phyloP scores from a whole-genome alignment of 2,888 invertebrate species.

The Adelphocoris suturalis region DNA sequence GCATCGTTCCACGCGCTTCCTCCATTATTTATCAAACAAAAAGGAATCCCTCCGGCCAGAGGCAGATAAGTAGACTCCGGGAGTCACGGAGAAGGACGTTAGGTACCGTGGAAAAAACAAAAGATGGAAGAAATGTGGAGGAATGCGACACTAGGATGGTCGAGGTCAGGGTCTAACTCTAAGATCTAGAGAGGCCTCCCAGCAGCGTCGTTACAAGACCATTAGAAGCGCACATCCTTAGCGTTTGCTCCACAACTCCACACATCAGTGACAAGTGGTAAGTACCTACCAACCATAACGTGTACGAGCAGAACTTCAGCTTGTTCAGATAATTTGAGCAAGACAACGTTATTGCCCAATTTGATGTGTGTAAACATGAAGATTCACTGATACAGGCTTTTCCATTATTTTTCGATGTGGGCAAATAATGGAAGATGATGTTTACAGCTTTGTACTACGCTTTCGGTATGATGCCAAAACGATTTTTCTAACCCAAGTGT shows the following conservation, averaged over 20 bases:
- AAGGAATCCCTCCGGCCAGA: not conserved
- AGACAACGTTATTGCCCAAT: no score
- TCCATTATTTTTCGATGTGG: no score
- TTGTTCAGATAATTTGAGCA: no score
- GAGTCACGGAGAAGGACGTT: constrained; percentile 32
- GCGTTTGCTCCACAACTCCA: not conserved
- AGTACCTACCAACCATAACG: no score
- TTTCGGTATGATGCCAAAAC: no score
- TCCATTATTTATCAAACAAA: constrained; percentile 3
- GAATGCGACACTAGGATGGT: constrained; percentile 3
- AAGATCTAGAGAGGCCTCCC: not conserved
- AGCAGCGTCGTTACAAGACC: not conserved
- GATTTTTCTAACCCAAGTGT: no score
- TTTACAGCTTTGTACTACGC: no score
- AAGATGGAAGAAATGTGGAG: constrained; percentile 28
- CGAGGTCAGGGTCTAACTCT: constrained; percentile 31
- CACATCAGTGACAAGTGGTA: not conserved
- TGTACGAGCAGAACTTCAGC: no score
- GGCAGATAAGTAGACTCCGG: not conserved
- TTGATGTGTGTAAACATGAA: no score
- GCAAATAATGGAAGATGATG: no score
- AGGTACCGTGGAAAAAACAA: constrained; percentile 2
- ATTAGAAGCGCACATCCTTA: constrained; percentile 3
- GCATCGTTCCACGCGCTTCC: constrained; percentile 28
- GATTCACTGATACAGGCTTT: no score